Conservation (phyloP, 2,888 invertebrate species). For the Plutella xylostella region DNA sequence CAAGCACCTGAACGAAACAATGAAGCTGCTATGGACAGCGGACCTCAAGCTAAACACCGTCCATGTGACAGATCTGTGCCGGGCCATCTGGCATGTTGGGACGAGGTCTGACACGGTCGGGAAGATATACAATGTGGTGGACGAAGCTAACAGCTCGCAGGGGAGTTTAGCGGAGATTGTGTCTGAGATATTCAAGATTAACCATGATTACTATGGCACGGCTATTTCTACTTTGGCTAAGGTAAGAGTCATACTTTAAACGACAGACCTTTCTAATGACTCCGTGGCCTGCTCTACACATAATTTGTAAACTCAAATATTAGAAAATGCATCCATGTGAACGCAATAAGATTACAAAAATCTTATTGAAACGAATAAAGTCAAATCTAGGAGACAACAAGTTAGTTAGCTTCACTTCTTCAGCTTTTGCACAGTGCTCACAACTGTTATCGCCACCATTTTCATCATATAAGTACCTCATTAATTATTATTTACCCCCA, state of each 20-base stretch:
- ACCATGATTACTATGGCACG: conserved; percentile 89
- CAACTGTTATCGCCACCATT: too few species aligned
- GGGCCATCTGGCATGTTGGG: conserved; percentile 83
- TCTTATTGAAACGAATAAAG: too few species aligned
- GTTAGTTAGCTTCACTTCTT: too few species aligned
- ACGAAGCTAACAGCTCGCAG: conserved; percentile 85
- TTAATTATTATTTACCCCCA: too few species aligned
- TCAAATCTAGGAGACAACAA: too few species aligned
- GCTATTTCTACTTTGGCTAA: conserved; percentile 84
- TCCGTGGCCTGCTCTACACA: too few species aligned
- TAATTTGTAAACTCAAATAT: too few species aligned
- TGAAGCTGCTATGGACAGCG: conserved; percentile 92
- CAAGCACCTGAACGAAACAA: conserved; percentile 87
- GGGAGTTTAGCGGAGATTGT: conserved; percentile 85
- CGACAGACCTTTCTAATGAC: too few species aligned
- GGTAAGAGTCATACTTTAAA: conserved; percentile 58
- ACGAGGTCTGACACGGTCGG: conserved; percentile 56
- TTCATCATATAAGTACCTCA: too few species aligned
- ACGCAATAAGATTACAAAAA: too few species aligned
- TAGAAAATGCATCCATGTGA: too few species aligned
- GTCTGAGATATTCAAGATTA: conserved; percentile 85
- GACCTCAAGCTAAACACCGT: conserved; percentile 89
- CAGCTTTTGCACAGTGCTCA: too few species aligned
- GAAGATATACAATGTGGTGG: conserved; percentile 85
- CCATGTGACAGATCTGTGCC: conserved; percentile 86